Evolutionary conservation across 2,888 invertebrate genomes (phyloP).

Genomic region (Metallyticus violacea): DNA sequence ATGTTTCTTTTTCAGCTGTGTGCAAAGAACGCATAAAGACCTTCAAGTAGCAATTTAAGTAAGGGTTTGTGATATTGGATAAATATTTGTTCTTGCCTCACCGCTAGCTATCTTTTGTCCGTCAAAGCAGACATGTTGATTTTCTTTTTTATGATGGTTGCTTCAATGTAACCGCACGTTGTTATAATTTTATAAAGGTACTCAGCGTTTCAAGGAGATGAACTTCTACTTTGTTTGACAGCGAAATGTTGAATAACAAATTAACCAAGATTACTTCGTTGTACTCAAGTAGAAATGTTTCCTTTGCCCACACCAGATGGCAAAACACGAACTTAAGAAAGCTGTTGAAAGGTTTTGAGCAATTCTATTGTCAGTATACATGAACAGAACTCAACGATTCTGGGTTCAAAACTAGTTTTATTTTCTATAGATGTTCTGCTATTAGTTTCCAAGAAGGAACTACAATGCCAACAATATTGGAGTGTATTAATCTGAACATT

Average conservation of each 20-base stretch:
- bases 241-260: slow-evolving; percentile 9
- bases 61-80: not conserved
- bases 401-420: too few species aligned
- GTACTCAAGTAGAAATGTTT: not conserved
- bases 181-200: not conserved
- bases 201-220: not conserved
- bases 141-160: not conserved
- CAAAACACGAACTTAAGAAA: not conserved
- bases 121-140: not conserved
- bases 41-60: not conserved
- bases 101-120: not conserved
- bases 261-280: slow-evolving; percentile 1
- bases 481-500: too few species aligned
- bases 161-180: not conserved
- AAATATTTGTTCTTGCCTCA: not conserved
- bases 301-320: not conserved
- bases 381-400: too few species aligned
- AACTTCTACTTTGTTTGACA: not conserved
- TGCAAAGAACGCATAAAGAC: not conserved
- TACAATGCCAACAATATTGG: too few species aligned
- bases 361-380: not conserved
- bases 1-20: not conserved
- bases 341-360: not conserved
- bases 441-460: too few species aligned
- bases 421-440: too few species aligned